These are phyloP conservation scores for Epizoanthus illoricatus DNA, from an alignment of 92 coral and sea anemone genomes.

Conservation along the genomic window DNA sequence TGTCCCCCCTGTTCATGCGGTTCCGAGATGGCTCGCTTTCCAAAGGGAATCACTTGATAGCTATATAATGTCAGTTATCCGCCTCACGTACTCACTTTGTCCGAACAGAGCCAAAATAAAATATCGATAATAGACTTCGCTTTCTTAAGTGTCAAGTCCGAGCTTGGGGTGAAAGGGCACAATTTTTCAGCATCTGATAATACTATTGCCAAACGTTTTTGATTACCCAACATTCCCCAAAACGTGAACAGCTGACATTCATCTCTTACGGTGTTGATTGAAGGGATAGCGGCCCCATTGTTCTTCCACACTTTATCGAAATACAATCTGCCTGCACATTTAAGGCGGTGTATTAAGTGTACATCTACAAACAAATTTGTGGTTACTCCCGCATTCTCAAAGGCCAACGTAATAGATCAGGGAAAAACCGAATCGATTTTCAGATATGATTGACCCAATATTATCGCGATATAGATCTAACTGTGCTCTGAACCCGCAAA, in stretches of 20 bases:
- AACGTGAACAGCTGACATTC: constrained; percentile 27
- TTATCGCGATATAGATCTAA: too few species aligned
- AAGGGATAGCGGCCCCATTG: constrained; percentile 20
- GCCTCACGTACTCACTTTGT: neutral
- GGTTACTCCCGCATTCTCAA: neutral
- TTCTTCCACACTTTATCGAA: constrained; percentile 11
- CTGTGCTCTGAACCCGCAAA: too few species aligned
- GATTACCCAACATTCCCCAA: constrained; percentile 14
- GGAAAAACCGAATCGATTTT: neutral
- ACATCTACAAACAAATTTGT: constrained; percentile 34
- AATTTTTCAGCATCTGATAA: constrained; percentile 33
- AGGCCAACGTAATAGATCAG: neutral
- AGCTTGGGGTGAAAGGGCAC: constrained; percentile 32
- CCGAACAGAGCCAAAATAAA: constrained; percentile 10
- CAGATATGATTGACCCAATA: too few species aligned
- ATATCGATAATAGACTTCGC: neutral
- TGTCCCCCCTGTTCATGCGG: neutral
- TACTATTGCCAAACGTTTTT: constrained; percentile 18
- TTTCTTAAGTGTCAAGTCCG: constrained; percentile 24
- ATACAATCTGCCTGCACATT: constrained; percentile 35
- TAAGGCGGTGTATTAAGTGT: neutral
- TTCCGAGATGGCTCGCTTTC: neutral
- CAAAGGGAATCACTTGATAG: neutral
- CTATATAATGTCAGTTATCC: neutral
- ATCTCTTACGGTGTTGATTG: constrained; percentile 14